Evolutionary conservation across 2,888 invertebrate species (phyloP).

Genomic region (Bimastos eiseni): DNA sequence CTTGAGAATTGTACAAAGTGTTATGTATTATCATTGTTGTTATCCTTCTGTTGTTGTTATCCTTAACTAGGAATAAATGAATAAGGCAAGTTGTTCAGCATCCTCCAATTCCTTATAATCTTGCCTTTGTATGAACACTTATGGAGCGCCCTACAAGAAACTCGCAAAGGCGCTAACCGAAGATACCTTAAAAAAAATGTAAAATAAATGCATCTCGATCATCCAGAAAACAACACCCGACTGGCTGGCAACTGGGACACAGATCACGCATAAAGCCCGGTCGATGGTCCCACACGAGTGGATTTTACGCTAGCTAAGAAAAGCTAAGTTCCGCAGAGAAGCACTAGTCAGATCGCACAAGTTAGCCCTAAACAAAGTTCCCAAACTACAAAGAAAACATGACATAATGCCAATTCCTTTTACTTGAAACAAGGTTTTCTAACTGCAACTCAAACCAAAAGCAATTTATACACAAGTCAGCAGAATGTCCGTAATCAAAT

Average conservation of each 20-base stretch:
- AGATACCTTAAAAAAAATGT: too few species aligned
- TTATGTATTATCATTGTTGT: constrained; percentile 16
- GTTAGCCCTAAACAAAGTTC: not conserved
- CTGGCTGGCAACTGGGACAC: too few species aligned
- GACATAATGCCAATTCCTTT: not conserved
- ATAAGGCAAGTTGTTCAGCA: not conserved
- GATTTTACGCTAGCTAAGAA: not conserved
- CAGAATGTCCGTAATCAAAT: not conserved
- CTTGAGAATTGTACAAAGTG: constrained; percentile 24
- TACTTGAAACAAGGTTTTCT: constrained; percentile 24
- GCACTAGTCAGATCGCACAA: too few species aligned
- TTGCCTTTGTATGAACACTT: too few species aligned
- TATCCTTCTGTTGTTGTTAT: not conserved
- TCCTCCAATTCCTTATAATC: not conserved
- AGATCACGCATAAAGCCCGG: too few species aligned
- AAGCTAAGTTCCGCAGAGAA: not conserved
- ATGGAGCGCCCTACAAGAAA: too few species aligned
- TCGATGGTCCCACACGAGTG: too few species aligned
- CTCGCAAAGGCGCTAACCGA: too few species aligned
- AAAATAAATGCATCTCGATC: too few species aligned
- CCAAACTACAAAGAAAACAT: not conserved
- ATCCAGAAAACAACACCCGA: too few species aligned
- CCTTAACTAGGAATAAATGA: not conserved
- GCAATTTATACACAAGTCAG: constrained; percentile 21
- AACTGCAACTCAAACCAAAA: constrained; percentile 20